Evolutionary conservation across 2,113 vertebrate genomes (phyloP), one percentile per base, ranked within the genome.

Genomic region (Gopherus flavomarginatus): DNA sequence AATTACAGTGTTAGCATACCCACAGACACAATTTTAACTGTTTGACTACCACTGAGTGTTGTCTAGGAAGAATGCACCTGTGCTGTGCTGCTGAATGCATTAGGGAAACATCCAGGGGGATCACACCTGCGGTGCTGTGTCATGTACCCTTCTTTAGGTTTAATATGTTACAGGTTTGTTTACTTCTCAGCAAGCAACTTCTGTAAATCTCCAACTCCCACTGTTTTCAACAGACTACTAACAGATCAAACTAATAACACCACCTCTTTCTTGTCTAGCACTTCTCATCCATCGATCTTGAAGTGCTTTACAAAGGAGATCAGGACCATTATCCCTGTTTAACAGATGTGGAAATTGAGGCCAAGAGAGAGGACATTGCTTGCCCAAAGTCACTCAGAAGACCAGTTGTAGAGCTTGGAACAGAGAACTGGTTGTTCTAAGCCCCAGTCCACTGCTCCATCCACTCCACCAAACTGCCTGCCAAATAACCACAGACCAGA

Each of bases 401-500:
- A 78, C 22, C 22, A 29, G 42, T 6, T 44, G 75, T 27, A 47
- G 75, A 21, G 11, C 75, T 16, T 44, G 26, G 75, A 47, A 44
- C 7, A 26, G 22, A 44, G 24, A 2, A 6, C 24, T 27, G 24
- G 42, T 47, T 26, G 16, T 16, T 29, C 42, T 12, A 26, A 16
- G 75, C 42, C 11, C 24, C 8, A 27, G 11, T 77, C 24, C 12
- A 2, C 11, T 7, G 75, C 24, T n/a, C n/a, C 4, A 21, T 69
- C 65, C 17, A 22, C 27, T 31, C 26, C 9, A 24, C 5, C 42
- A 47, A 42, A 47, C 11, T 47, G 27, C 77, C 8, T 26, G 24
- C 35, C 24, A 17, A 31, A 52, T 0, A 8, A 57, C 65, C 31
- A 12, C 0, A 0, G 52, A 31, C 9, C 0, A 0, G 80, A 12